Evolutionary conservation across 1,140 invertebrate species (phyloP).

Genomic region (Zaprionus ornatus): DNA sequence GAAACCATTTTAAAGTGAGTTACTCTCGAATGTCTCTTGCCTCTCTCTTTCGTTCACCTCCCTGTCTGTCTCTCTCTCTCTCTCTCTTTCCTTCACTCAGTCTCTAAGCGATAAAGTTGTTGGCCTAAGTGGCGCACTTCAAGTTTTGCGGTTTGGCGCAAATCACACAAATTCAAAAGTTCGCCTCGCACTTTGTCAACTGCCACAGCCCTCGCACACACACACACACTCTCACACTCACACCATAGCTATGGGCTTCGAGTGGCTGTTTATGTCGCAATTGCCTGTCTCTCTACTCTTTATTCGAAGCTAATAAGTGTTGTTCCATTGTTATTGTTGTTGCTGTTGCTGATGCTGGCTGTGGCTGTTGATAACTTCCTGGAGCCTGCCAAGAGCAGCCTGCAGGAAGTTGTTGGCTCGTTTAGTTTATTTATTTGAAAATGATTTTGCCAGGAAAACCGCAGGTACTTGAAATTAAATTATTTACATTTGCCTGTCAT

Average conservation of each 20-base stretch:
- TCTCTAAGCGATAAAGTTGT: slow-evolving; percentile 72
- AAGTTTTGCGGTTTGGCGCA: slow-evolving; percentile 53
- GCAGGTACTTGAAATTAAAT: slow-evolving; percentile 73
- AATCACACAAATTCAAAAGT: slow-evolving; percentile 71
- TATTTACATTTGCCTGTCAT: slow-evolving; percentile 64
- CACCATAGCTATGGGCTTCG: slow-evolving; percentile 21
- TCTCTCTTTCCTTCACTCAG: neutral
- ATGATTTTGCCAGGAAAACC: slow-evolving; percentile 57
- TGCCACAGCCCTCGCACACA: slow-evolving; percentile 27
- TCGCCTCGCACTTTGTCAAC: slow-evolving; percentile 72
- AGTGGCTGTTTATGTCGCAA: slow-evolving; percentile 71
- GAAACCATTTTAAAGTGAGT: slow-evolving; percentile 19
- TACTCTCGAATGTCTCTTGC: slow-evolving; percentile 1
- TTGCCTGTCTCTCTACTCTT: slow-evolving; percentile 61
- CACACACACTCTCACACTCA: neutral
- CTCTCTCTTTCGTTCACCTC: neutral
- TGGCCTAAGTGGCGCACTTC: slow-evolving; percentile 62
- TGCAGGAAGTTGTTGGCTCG: slow-evolving; percentile 39
- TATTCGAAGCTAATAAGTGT: slow-evolving; percentile 64
- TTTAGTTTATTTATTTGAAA: slow-evolving; percentile 76
- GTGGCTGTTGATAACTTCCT: slow-evolving; percentile 49
- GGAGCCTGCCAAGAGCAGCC: slow-evolving; percentile 12
- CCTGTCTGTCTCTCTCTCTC: neutral
- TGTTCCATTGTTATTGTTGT: slow-evolving; percentile 1
- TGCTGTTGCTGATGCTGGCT: slow-evolving; percentile 16